phyloP scores from a whole-genome alignment of 2,113 vertebrate species.

The Sinosuthora webbiana region DNA sequence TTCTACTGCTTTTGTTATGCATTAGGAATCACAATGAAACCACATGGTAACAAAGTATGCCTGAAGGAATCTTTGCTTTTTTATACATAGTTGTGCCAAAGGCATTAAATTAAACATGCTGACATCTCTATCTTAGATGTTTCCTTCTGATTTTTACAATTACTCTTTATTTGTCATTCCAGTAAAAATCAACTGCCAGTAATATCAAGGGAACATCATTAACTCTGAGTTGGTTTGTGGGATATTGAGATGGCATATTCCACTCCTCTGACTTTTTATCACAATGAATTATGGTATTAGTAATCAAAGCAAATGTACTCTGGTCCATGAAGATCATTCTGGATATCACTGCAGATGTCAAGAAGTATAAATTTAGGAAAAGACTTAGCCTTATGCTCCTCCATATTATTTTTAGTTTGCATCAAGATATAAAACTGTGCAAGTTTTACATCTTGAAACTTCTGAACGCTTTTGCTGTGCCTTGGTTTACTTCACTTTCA shows the following conservation, averaged over 20 bases:
- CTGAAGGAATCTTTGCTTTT: slow-evolving; percentile 11
- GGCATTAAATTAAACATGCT: not conserved
- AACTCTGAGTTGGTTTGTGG: not conserved
- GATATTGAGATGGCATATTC: not conserved
- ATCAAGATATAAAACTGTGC: not conserved
- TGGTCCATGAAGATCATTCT: not conserved
- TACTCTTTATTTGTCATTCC: slow-evolving; percentile 24
- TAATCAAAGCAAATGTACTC: not conserved
- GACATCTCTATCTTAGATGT: slow-evolving; percentile 11
- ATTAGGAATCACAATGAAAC: slow-evolving; percentile 1
- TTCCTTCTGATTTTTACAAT: slow-evolving; percentile 27
- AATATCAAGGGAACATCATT: not conserved
- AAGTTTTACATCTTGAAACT: not conserved
- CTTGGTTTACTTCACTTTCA: not conserved
- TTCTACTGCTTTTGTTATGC: not conserved
- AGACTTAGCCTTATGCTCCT: not conserved
- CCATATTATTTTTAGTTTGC: too few species aligned
- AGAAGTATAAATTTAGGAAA: not conserved
- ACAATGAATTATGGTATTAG: not conserved
- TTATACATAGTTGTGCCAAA: not conserved
- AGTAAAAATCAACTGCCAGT: slow-evolving; percentile 38
- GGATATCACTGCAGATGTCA: not conserved
- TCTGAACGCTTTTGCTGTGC: not conserved
- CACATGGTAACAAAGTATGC: not conserved
- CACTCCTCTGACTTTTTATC: not conserved